Evolutionary conservation across 2,888 invertebrate species (phyloP), one percentile per base, ranked within the genome.

Genomic region (Cataglyphis altisquamis): DNA sequence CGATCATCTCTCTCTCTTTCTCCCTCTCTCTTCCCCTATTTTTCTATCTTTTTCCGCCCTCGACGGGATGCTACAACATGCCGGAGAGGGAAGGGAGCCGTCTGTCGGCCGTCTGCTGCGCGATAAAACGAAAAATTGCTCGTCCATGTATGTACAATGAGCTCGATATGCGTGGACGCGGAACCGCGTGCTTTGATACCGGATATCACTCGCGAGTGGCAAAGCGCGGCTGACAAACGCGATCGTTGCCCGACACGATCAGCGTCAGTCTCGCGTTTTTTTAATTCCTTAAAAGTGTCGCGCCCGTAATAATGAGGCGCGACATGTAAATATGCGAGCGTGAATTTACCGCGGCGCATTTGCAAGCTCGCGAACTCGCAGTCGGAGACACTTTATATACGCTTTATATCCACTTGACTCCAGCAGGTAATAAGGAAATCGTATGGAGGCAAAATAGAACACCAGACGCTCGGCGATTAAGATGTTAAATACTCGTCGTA

Each of bases 401-500:
- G 64, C 45, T n/a, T 25, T 21, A 21, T 21, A 21, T 15, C 12
- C 48, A 18, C 45, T 62, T 36, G 29, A 66, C 39, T 77, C 67
- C 21, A 15, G 41, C 1, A 72, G 60, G 72, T 60, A 60, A 80
- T 80, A 80, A 60, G 78, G 25, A 60, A 72, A 60, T 78, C 78
- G 70, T 21, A n/a, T n/a, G 21, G 5, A 45, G 25, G 72, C 32
- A 25, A 77, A 77, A 55, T 57, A 32, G 48, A 52, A 41, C 57
- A 41, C n/a, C 72, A 72, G 78, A 80, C 78, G 78, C n/a, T n/a
- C 45, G 72, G 78, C 72, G 78, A 80, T 80, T 80, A 80, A 80
- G 78, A 80, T 80, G 78, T 80, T 80, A 80, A 81, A 81, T 81
- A 74, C 63, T 74, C 74, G 52, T 73, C 77, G 68, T 77, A 82